Conservation (phyloP, 2,888 invertebrate species). For the Beris chalybata region DNA sequence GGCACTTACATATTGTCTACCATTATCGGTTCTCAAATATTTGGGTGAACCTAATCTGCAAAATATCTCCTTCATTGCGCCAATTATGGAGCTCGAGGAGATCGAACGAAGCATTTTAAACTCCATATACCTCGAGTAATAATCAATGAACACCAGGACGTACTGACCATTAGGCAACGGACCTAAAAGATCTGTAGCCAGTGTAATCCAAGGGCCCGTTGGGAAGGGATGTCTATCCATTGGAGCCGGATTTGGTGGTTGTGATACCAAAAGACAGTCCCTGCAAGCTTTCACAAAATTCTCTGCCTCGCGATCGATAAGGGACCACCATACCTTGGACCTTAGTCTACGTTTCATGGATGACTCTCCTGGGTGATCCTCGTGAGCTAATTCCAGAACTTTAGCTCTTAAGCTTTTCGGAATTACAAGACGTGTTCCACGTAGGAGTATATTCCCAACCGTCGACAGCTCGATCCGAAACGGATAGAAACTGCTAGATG, state of each 20-base stretch:
- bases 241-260: conserved; percentile 22
- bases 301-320: too few species aligned
- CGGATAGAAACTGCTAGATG: not conserved
- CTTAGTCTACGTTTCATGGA: conserved; percentile 35
- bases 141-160: conserved; percentile 36
- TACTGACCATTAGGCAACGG: conserved; percentile 36
- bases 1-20: too few species aligned
- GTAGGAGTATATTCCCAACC: too few species aligned
- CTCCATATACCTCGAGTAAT: conserved; percentile 35
- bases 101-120: conserved; percentile 37
- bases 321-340: conserved; percentile 38
- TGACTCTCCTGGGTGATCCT: conserved; percentile 25
- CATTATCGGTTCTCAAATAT: too few species aligned
- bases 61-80: conserved; percentile 37
- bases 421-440: too few species aligned
- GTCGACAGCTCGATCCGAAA: too few species aligned
- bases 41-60: too few species aligned
- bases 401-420: not conserved
- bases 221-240: conserved; percentile 33
- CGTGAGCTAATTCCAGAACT: conserved; percentile 3
- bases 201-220: conserved; percentile 14
- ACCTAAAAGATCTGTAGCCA: conserved; percentile 35
- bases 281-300: conserved; percentile 34
- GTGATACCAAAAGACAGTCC: conserved; percentile 36
- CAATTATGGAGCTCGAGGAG: too few species aligned